A percentile compares a stretch with the other conserved stretches of the same genome.
Conservation (phyloP, 2,113 vertebrate species). For the Fukomys damarensis region DNA sequence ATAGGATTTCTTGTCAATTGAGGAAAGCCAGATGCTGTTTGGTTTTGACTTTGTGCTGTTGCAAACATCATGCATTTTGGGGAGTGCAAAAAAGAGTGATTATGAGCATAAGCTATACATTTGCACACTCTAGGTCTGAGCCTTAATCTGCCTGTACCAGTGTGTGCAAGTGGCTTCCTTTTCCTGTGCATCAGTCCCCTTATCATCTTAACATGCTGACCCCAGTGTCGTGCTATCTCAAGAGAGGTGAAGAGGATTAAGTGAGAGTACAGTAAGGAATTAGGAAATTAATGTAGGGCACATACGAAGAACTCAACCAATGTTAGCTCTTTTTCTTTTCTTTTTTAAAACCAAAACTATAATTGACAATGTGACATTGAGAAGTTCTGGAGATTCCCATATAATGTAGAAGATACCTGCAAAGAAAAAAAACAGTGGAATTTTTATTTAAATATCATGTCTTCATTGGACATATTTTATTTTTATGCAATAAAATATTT, state of each 20-base stretch:
- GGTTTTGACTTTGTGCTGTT: not conserved
- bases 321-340: not conserved
- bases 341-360: not conserved
- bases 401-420: not conserved
- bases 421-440: constrained; percentile 20
- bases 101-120: not conserved
- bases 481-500: constrained; percentile 45
- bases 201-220: not conserved
- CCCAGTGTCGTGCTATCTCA: not conserved
- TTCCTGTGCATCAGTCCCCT: not conserved
- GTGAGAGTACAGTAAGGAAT: not conserved
- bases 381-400: not conserved
- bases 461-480: not conserved
- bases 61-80: not conserved
- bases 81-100: not conserved
- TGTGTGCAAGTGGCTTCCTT: not conserved
- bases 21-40: not conserved
- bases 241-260: not conserved
- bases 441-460: not conserved
- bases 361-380: not conserved
- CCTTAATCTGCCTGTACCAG: not conserved
- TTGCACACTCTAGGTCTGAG: not conserved
- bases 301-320: not conserved
- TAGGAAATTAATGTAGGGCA: not conserved
- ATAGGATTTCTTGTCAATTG: not conserved